Evolutionary conservation across 2,888 invertebrate species (phyloP), one percentile per base, ranked within the genome.

Genomic region (Automeris io): DNA sequence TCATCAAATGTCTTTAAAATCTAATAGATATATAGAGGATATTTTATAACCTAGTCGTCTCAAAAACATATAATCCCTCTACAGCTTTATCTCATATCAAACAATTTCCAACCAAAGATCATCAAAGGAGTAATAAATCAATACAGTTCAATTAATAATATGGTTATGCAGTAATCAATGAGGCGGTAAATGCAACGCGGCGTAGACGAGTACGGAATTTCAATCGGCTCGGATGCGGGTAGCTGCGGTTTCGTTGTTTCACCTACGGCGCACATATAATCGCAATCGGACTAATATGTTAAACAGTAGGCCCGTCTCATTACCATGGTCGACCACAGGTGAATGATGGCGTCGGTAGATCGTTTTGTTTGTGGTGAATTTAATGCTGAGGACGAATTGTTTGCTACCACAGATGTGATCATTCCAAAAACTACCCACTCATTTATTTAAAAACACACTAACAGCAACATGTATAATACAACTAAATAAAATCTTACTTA

Each of bases 361-460:
- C 78, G 78, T 82, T 86, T 85, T 85, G 85, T 86, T 85, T 83
- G 86, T 69, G 86, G 86, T 83, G 81, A 80, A 82, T 86, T 86
- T 82, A 83, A 80, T 80, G 74, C 76, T 65, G 68, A 70, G 75
- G 79, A 85, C 85, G 82, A 86, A 85, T 85, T 83, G 78, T 72
- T 75, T 80, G 85, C 85, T 85, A 81, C 81, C 71, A 69, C 65
- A 64, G 58, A 67, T 65, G 73, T 74, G 80, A 78, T 80, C 81
- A 78, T 77, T 78, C 70, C 68, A 58, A 64, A 67, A 64, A 65
- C 63, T 70, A 63, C 70, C 69, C 68, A 71, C 63, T 13, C n/a
- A 34, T 23, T 34, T n/a, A n/a, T n/a, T n/a, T n/a, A n/a, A n/a
- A n/a, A n/a, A n/a, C n/a, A n/a, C n/a, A n/a, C 3, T 26, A 16